Evolutionary conservation across 2,797 vertebrate species (phyloP), one percentile per base, ranked within the genome.

Genomic region (Hippoglossus hippoglossus): DNA sequence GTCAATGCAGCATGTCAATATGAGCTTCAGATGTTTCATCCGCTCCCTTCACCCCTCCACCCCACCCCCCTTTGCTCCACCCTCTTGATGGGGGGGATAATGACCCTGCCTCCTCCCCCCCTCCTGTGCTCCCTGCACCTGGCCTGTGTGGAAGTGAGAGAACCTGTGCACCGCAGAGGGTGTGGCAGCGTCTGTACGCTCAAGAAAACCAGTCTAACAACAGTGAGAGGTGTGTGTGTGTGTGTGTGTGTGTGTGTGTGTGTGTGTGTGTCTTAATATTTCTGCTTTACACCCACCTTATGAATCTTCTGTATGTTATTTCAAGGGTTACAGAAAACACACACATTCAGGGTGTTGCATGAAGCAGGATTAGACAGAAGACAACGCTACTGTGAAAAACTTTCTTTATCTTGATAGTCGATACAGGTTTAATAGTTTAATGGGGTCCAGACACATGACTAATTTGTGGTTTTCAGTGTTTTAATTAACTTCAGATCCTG

Each of bases 11-110:
- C 80, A 88, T 88, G 87, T 88, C 85, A 88, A 53, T 80, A 63
- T 79, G 82, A 91, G 88, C 78, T 79, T 73, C 82, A 87, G 80
- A 75, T 65, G 72, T 80, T 79, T 88, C 69, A 87, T 80, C 72
- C 22, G 53, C 72, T 87, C 67, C 67, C 73, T 82, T 75, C 68
- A 72, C 79, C 77, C 80, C 28, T 31, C 47, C 47, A 15, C 47
- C 8, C n/a, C 19, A 47, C 3, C 71, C 75, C 31, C 52, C 62
- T 77, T 65, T 76, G 86, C 90, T 87, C 91, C 90, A 67, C 92
- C 91, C 88, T 82, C 80, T 50, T 25, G 59, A 10, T 34, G 16
- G 47, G 36, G 9, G 57, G 76, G 84, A 81, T 90, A 85, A 89
- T 82, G 66, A 75, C 60, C 24, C 41, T 72, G 8, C 22, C 25